Base-by-base conservation (phyloP, 2,888 invertebrate species). In the Eupithecia dodoneata region DNA sequence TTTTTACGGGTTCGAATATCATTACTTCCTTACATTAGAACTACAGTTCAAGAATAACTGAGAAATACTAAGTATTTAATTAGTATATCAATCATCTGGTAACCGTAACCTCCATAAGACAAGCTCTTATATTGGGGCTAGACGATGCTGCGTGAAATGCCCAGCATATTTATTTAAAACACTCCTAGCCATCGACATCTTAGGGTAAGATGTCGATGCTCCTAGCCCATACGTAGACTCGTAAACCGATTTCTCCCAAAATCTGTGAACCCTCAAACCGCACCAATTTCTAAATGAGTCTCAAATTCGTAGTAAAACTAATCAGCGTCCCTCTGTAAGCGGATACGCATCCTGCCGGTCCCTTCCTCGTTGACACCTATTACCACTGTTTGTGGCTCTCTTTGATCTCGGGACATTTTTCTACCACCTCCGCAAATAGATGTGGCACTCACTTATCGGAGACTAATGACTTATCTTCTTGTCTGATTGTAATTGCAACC, bases 271-370 rank as follows among this genome's bases (percentile, higher is more conserved):
- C 63, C 63, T 63, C 63, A 63, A 63, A 30, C 10, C 0, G 0
- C 63, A 63, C 12, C 4, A 63, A 63, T 63, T n/a, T 63, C 63
- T 63, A 63, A 63, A 63, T 63, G 2, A 30, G 63, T 63, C 63
- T 30, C 30, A 4, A 30, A 30, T 63, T 63, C 63, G 9, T 9
- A 30, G 63, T 63, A 30, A 73, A 76, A 55, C 45, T 76, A 73
- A 76, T 73, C 71, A 73, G 65, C 70, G 52, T 71, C 76, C 73
- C 49, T 42, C 70, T 52, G 73, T n/a, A 45, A 70, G 18, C 73
- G 76, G 76, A 77, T 71, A 77, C 74, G 47, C 71, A 59, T 77
- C 76, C 76, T 74, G 76, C 69, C 69, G 69, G 63, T 63, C 63
- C 30, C 30, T 63, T 63, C 69, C 45, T 66, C 41, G 66, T 66